Evolutionary conservation across 1,140 invertebrate genomes (phyloP).

Genomic region (Atopsyche davidsoni): DNA sequence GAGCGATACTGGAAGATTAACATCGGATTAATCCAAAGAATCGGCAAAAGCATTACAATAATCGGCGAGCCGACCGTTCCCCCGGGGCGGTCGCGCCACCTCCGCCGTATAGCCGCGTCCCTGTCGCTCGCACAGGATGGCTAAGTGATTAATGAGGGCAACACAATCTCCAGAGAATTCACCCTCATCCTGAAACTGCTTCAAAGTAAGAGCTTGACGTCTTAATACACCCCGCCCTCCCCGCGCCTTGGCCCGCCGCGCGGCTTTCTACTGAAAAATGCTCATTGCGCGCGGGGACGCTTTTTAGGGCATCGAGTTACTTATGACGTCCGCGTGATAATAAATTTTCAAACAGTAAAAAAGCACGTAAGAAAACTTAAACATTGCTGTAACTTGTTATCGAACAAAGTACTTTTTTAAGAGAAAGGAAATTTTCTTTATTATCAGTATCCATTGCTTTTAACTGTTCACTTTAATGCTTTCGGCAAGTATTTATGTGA

Average conservation of each 20-base stretch:
- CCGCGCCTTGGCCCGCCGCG: background rate
- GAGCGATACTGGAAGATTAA: constrained; percentile 4
- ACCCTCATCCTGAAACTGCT: constrained; percentile 16
- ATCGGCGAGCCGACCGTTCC: constrained; percentile 1
- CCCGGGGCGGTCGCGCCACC: constrained; percentile 6
- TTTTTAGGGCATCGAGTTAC: too few species aligned
- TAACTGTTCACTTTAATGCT: too few species aligned
- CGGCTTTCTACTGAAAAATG: too few species aligned
- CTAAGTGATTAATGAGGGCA: constrained; percentile 25
- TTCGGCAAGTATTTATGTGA: too few species aligned
- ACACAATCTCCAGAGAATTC: constrained; percentile 14
- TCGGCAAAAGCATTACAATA: constrained; percentile 8
- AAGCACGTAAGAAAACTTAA: too few species aligned
- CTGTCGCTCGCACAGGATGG: constrained; percentile 7
- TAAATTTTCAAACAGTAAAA: too few species aligned
- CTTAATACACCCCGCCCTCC: constrained; percentile 13
- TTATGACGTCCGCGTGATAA: too few species aligned
- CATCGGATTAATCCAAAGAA: constrained; percentile 15
- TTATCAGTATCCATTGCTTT: too few species aligned
- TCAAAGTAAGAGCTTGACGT: constrained; percentile 19
- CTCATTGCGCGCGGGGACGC: too few species aligned
- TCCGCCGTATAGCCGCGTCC: constrained; percentile 11
- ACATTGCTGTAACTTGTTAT: too few species aligned
- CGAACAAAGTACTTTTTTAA: too few species aligned
- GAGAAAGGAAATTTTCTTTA: too few species aligned